Evolutionary conservation across 92 coral and sea anemone species (phyloP).

Genomic region (Bergia puertoricense): DNA sequence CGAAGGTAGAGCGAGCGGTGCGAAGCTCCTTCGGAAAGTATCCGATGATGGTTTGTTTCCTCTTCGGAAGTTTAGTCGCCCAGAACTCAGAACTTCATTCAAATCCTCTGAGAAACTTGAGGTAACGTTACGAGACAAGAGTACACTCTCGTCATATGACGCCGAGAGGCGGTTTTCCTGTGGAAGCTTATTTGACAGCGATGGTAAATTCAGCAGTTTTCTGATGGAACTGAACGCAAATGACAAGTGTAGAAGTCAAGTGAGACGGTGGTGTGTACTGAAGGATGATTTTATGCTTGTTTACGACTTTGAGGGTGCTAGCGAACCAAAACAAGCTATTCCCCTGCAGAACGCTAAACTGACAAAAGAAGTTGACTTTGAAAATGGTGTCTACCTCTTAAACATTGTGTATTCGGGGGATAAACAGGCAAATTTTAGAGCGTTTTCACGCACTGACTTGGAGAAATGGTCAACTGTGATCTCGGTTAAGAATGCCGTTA

Average conservation of each 20-base stretch:
- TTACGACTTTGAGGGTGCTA: conserved; percentile 72
- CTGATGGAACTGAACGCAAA: conserved; percentile 76
- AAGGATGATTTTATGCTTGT: conserved; percentile 66
- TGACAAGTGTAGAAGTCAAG: conserved; percentile 83
- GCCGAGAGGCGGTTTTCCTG: conserved; percentile 71
- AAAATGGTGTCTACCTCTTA: conserved; percentile 64
- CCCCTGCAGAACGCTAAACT: conserved; percentile 65
- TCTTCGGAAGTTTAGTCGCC: conserved; percentile 69
- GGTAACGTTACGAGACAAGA: conserved; percentile 64
- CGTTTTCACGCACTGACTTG: conserved; percentile 82
- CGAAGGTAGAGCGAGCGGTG: conserved; percentile 90
- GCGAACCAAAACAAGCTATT: conserved; percentile 58
- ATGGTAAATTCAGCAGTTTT: conserved; percentile 86
- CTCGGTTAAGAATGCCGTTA: conserved; percentile 75
- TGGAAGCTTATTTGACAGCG: conserved; percentile 85
- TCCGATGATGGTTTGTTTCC: conserved; percentile 76
- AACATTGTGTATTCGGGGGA: conserved; percentile 71
- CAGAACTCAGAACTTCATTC: conserved; percentile 74
- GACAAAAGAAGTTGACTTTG: conserved; percentile 62
- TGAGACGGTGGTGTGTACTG: conserved; percentile 92
- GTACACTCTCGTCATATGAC: conserved; percentile 4
- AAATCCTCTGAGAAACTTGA: conserved; percentile 70
- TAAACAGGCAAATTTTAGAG: conserved; percentile 68
- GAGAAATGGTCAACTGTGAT: conserved; percentile 94
- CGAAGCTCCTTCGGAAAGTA: conserved; percentile 64